Evolutionary conservation across 92 coral and sea anemone genomes (phyloP), one percentile per base, ranked within the genome.

Genomic region (Zoanthus sociatus): DNA sequence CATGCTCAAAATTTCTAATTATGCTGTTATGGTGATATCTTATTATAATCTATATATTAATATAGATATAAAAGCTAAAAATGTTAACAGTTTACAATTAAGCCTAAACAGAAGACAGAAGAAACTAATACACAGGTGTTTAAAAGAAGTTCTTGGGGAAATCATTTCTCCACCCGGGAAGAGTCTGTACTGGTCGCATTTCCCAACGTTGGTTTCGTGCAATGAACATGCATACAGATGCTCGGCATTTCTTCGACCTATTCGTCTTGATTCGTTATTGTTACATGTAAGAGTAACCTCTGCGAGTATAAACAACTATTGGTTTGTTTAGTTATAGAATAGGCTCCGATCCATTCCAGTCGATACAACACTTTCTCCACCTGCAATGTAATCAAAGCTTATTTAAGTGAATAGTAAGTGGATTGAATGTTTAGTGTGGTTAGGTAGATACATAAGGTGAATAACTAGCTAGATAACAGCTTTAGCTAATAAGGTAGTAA

Each of bases 331-430:
- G 21, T n/a, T 63, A 63, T 21, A 63, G 30, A n/a, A 63, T 63
- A n/a, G 69, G 69, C n/a, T 63, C 69, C 30, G 69, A 17, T 17
- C 69, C 69, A 63, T 63, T 63, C 69, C 69, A 63, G 69, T 63
- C 69, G 30, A 63, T 63, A 21, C 20, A 17, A 63, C 69, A 63
- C 26, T 63, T 63, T 63, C 21, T 63, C 69, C 69, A 63, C 30
- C 69, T 63, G 69, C 69, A 63, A 63, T 17, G 69, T 63, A 63
- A 63, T 17, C 8, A 17, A 7, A 63, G 55, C 12, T 50, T 7
- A 7, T 50, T 50, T 50, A 11, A 9, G 55, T 50, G 7, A 50
- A 50, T 7, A 50, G 55, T 3, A 0, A 1, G 7, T 50, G 9
- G 7, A 50, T 1, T 2, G 7, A 50, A 50, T 50, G 12, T 37